Conservation (phyloP, 2,113 vertebrate genomes). For the Serinus canaria region DNA sequence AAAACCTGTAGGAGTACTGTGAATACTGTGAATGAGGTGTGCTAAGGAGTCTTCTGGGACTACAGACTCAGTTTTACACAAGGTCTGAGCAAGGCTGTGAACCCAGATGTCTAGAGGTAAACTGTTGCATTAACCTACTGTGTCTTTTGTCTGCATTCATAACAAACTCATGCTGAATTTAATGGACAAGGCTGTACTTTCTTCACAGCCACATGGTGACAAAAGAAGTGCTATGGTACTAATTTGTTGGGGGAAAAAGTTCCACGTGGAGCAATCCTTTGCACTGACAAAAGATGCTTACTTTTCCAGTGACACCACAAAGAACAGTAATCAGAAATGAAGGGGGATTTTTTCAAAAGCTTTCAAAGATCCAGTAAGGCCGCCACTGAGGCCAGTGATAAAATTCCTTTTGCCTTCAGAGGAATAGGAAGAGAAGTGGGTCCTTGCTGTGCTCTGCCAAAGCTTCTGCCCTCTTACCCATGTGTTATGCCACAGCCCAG, state of each 20-base stretch:
- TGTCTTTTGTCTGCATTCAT: not conserved
- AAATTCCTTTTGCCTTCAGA: not conserved
- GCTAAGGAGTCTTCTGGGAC: not conserved
- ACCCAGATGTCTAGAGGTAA: slow-evolving; percentile 6
- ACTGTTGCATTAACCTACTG: not conserved
- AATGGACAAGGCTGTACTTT: not conserved
- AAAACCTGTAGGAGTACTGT: not conserved
- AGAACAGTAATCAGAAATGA: not conserved
- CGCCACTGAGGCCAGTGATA: not conserved
- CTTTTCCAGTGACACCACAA: not conserved
- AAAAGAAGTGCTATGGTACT: not conserved
- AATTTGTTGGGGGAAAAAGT: not conserved
- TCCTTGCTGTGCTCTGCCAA: not conserved
- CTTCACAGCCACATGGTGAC: not conserved
- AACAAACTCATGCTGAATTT: not conserved
- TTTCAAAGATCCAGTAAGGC: not conserved
- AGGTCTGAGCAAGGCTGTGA: not conserved
- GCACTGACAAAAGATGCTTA: not conserved
- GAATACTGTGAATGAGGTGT: slow-evolving; percentile 19
- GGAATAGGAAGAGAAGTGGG: not conserved
- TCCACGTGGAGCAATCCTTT: not conserved
- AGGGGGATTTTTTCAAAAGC: not conserved
- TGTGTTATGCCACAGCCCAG: not conserved
- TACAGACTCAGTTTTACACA: not conserved
- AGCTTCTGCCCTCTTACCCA: not conserved